Evolutionary conservation across 2,888 invertebrate species (phyloP), one percentile per base, ranked within the genome.

Genomic region (Drosophila longiperda): DNA sequence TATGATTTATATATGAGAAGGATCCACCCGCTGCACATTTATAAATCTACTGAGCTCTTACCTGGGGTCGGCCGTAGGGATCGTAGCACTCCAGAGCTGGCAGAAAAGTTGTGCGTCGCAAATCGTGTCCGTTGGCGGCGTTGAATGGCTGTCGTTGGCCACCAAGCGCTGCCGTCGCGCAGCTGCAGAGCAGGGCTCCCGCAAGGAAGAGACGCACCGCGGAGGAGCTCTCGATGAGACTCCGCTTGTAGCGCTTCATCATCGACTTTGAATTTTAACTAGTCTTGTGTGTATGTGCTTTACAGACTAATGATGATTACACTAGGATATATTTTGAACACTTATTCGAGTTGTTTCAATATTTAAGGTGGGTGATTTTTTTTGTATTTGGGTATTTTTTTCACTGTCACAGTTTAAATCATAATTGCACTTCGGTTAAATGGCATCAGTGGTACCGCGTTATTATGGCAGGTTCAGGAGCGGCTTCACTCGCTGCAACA

Each of bases 61-160:
- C 94, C 94, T 94, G 94, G 15, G 95, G 94, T 87, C 93, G 92
- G 61, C 94, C 93, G 80, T 94, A 94, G 65, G 93, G 93, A 90
- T 94, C 94, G 84, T 95, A 94, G 88, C 95, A 95, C 83, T 93
- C 93, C 77, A 93, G 82, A 15, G 93, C 92, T 48, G 92, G 92
- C 91, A 92, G 90, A 67, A 91, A 92, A 40, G 92, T 92, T 34
- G 92, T 91, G 65, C 83, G 83, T 5, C 87, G 84, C 40, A 84
- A 63, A 60, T 84, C 83, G 59, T 90, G 90, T 50, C 83, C 87
- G 9, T 86, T 88, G n/a, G 80, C 88, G 0, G 85, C 87, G 61
- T 80, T 86, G 55, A 89, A 82, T 59, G 83, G 83, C 50, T 57
- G 78, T 55, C 83, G 84, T 72, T 87, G 78, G 59, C 65, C 79